These are phyloP conservation scores for Zapus hudsonius DNA, from an alignment of 2,113 vertebrate species.

Conservation along the genomic window DNA sequence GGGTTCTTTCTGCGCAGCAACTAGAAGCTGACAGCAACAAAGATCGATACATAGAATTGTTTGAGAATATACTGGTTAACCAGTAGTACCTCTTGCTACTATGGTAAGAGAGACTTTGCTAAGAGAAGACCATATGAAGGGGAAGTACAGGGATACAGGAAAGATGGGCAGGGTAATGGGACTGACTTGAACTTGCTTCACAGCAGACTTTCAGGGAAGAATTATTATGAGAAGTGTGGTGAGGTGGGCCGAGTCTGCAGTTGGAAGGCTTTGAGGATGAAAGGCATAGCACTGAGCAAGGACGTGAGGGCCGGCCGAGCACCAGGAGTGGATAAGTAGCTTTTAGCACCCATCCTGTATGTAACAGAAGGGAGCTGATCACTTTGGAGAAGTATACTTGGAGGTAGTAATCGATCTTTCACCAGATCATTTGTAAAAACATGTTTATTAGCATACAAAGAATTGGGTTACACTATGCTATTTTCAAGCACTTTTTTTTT, in stretches of 20 bases:
- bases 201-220: neutral
- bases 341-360: neutral
- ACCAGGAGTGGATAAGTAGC: neutral
- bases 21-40: no score
- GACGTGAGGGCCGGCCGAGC: neutral
- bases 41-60: no score
- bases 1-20: no score
- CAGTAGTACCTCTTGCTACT: neutral
- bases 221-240: no score
- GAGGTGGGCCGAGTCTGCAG: rapidly evolving
- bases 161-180: neutral
- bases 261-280: neutral
- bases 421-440: neutral
- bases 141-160: neutral
- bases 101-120: neutral
- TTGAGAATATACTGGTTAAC: neutral
- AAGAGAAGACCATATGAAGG: neutral
- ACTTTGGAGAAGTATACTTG: neutral
- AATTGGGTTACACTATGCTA: no score
- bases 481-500: no score
- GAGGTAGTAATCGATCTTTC: neutral
- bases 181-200: neutral
- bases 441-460: no score
- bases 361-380: neutral
- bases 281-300: neutral